These are phyloP conservation scores for Ivindomyrus marchei DNA, from an alignment of 2,113 vertebrate species.

Conservation along the genomic window DNA sequence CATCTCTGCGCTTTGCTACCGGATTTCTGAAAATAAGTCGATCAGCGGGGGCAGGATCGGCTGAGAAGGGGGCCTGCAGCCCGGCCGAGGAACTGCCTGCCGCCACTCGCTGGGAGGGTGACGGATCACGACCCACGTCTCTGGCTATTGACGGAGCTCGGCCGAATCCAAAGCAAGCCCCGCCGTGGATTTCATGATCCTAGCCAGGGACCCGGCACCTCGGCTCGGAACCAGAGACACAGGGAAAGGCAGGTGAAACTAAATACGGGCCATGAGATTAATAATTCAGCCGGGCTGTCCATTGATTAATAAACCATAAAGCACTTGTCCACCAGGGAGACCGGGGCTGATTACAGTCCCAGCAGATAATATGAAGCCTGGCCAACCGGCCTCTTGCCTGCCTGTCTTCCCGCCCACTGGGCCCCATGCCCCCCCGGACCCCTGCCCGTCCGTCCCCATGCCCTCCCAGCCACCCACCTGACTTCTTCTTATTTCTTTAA, in stretches of 20 bases:
- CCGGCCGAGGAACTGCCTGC: neutral
- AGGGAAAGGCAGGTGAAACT: neutral
- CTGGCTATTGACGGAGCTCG: neutral
- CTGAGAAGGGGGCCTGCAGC: neutral
- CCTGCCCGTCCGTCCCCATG: neutral
- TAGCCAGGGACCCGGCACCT: neutral
- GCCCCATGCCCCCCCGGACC: neutral
- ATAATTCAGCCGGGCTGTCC: conserved; percentile 16
- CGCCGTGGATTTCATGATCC: neutral
- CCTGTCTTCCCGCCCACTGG: neutral
- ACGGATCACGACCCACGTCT: neutral
- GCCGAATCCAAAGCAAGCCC: neutral
- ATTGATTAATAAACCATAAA: conserved; percentile 25
- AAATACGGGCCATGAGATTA: neutral
- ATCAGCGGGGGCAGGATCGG: neutral
- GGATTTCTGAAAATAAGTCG: neutral
- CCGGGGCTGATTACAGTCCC: neutral
- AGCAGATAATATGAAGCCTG: neutral
- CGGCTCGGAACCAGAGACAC: neutral
- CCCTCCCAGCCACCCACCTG: neutral
- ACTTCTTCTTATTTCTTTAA: neutral
- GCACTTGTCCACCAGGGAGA: neutral
- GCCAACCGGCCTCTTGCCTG: neutral
- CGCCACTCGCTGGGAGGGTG: neutral
- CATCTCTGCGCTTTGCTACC: neutral